Conservation (phyloP, 2,888 invertebrate species). For the Ferrisia virgata region DNA sequence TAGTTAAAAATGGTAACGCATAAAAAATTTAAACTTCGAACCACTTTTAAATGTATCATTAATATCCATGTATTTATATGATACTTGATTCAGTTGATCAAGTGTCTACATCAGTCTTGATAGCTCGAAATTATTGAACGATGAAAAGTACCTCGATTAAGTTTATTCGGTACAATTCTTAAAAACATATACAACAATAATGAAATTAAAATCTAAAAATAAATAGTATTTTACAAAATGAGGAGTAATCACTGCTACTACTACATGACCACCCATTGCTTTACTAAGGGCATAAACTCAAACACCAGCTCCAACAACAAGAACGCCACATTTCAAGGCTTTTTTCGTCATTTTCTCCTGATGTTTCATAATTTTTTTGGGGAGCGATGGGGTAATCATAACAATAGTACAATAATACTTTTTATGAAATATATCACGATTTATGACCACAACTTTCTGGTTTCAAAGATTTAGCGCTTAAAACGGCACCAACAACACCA, state of each 20-base stretch:
- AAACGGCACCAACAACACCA: conserved; percentile 10
- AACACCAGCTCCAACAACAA: conserved; percentile 55
- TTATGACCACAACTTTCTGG: not conserved
- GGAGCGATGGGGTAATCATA: too few species aligned
- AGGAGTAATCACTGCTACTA: not conserved
- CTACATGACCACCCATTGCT: conserved; percentile 50
- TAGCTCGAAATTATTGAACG: not conserved
- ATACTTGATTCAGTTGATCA: not conserved
- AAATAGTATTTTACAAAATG: not conserved
- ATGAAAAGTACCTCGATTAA: not conserved
- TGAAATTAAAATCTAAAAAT: not conserved
- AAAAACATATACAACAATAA: not conserved
- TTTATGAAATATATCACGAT: too few species aligned
- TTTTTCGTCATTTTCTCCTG: conserved; percentile 55
- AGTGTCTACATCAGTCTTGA: not conserved
- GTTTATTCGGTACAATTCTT: not conserved
- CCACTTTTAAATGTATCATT: not conserved
- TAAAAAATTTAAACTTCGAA: not conserved
- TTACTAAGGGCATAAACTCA: conserved; percentile 61
- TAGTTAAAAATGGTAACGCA: not conserved
- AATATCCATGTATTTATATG: not conserved
- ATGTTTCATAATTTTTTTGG: conserved; percentile 51
- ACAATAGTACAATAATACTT: too few species aligned
- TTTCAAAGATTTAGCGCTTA: not conserved
- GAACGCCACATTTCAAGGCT: conserved; percentile 55